These are phyloP conservation scores for Buceros bicornis DNA, from an alignment of 2,797 vertebrate species.

Conservation along the genomic window DNA sequence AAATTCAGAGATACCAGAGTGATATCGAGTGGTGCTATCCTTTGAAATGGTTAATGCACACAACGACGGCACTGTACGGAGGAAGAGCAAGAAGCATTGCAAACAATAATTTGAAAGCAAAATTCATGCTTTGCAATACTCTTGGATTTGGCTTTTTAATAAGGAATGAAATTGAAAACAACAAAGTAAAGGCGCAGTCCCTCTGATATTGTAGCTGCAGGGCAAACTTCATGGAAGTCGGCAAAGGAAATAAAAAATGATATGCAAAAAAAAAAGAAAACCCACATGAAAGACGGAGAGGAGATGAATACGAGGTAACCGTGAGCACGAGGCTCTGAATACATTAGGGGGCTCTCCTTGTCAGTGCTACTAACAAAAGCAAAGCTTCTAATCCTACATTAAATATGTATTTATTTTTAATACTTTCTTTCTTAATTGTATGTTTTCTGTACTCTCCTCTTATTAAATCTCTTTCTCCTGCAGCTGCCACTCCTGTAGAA, in stretches of 20 bases:
- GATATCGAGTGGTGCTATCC: not conserved
- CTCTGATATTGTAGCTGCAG: slow-evolving; percentile 71
- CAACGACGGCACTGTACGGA: not conserved
- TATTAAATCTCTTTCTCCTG: not conserved
- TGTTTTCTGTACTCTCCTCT: not conserved
- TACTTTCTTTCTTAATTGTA: not conserved
- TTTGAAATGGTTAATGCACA: slow-evolving; percentile 32
- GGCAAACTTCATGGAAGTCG: slow-evolving; percentile 61
- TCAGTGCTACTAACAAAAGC: slow-evolving; percentile 17
- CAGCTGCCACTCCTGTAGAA: not conserved
- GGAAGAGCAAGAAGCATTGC: slow-evolving; percentile 21
- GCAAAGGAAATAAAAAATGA: slow-evolving; percentile 58
- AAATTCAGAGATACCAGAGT: not conserved
- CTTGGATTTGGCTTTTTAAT: slow-evolving; percentile 65
- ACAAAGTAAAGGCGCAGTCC: slow-evolving; percentile 54
- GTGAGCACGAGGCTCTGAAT: slow-evolving; percentile 18
- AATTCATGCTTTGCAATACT: slow-evolving; percentile 44
- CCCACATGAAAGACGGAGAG: not conserved
- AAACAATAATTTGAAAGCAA: slow-evolving; percentile 57
- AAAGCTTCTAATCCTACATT: slow-evolving; percentile 30
- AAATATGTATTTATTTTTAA: slow-evolving; percentile 32
- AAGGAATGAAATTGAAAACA: slow-evolving; percentile 70
- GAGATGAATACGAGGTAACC: slow-evolving; percentile 25
- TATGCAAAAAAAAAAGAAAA: slow-evolving; percentile 50
- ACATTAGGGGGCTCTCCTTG: slow-evolving; percentile 8